phyloP scores from a whole-genome alignment of 2,888 invertebrate species.

The Mesorhabditis spiculigera region DNA sequence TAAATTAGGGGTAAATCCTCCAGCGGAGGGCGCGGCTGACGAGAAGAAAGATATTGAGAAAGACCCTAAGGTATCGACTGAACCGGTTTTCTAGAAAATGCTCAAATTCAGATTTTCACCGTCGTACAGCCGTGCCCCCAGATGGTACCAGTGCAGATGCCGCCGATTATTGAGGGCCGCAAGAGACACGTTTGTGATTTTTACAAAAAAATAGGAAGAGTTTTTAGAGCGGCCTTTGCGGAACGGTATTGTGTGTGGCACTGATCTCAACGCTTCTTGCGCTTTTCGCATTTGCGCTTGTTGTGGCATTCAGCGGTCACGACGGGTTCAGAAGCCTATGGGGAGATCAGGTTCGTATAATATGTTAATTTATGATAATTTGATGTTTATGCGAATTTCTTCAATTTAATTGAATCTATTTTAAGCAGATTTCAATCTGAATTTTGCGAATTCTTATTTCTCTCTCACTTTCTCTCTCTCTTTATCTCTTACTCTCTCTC shows the following conservation, averaged over 20 bases:
- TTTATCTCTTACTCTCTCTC: too few relatives aligned
- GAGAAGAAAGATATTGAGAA: constrained; percentile 5
- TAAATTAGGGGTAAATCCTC: constrained; percentile 4
- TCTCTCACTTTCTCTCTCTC: too few relatives aligned
- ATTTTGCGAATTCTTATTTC: too few relatives aligned
- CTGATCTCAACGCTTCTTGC: not conserved
- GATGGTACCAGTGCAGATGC: constrained; percentile 2
- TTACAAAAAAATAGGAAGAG: not conserved
- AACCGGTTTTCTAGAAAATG: not conserved
- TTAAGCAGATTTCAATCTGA: too few relatives aligned
- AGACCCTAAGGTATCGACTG: not conserved
- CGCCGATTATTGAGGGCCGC: not conserved
- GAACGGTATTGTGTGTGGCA: not conserved
- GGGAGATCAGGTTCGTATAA: not conserved
- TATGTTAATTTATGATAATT: too few relatives aligned
- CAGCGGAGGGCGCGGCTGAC: not conserved
- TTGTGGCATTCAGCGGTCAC: constrained; percentile 2
- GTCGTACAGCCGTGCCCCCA: constrained; percentile 2
- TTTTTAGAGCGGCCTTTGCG: not conserved
- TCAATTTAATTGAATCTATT: too few relatives aligned
- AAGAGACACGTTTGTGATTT: not conserved
- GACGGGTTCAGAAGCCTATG: not conserved
- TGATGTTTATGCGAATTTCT: too few relatives aligned
- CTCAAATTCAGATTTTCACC: constrained; percentile 3
- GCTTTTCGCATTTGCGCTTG: not conserved